These are phyloP conservation scores for Calliscelio sp. DNA, from an alignment of 2,888 invertebrate genomes.

Conservation along the genomic window DNA sequence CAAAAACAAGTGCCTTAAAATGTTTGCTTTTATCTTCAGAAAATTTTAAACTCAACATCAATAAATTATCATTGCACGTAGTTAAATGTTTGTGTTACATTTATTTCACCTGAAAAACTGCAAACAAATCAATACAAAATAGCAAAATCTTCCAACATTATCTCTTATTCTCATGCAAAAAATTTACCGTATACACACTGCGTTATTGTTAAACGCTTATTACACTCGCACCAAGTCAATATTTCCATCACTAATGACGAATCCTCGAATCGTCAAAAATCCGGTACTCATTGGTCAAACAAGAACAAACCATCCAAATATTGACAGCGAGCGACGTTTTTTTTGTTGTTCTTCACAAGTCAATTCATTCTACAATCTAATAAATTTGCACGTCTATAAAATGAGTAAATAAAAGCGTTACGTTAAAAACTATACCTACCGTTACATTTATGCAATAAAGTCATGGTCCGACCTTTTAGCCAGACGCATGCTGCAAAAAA, in stretches of 20 bases:
- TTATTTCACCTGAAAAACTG: no score
- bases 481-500: conserved; percentile 17
- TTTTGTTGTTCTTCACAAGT: conserved; percentile 15
- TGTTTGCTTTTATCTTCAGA: no score
- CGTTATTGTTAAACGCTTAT: conserved; percentile 34
- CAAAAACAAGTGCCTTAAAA: no score
- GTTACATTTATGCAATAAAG: conserved; percentile 35
- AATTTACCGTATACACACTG: no score
- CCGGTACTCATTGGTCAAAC: conserved; percentile 4
- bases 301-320: conserved; percentile 14
- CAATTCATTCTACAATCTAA: conserved; percentile 53
- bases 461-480: conserved; percentile 17
- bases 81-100: no score
- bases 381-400: conserved; percentile 25
- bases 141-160: conserved; percentile 27
- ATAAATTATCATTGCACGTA: no score
- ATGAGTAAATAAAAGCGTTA: conserved; percentile 41
- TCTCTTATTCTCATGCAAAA: not conserved
- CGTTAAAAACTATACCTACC: conserved; percentile 16
- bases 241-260: conserved; percentile 11
- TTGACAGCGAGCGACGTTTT: conserved; percentile 17
- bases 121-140: not conserved
- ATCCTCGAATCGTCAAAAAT: conserved; percentile 12
- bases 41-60: no score
- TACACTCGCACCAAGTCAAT: conserved; percentile 22